Evolutionary conservation across 2,797 vertebrate species (phyloP).

Genomic region (Poliocrania exsul): DNA sequence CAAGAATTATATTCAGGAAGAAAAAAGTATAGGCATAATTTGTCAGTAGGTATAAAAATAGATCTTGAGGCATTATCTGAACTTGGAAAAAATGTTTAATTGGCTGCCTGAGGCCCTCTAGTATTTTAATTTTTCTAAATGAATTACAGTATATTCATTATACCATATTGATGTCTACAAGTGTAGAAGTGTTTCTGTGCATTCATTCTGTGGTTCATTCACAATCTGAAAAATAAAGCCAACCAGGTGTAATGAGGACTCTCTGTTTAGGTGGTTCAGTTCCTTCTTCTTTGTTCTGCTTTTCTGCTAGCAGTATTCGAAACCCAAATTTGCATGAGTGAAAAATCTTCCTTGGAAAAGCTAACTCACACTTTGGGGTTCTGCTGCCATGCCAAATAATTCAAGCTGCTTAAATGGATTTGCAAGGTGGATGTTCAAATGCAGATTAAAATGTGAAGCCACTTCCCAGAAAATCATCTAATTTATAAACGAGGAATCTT

Average conservation of each 20-base stretch:
- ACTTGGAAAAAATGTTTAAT: constrained; percentile 8
- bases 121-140: constrained; percentile 34
- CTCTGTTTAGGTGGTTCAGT: neutral
- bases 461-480: neutral
- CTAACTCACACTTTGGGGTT: neutral
- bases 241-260: neutral
- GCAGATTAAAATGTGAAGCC: constrained; percentile 24
- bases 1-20: neutral
- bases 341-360: constrained; percentile 31
- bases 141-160: neutral
- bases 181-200: neutral
- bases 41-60: constrained; percentile 46
- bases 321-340: constrained; percentile 8
- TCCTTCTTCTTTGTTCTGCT: constrained; percentile 35
- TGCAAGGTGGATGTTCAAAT: constrained; percentile 3
- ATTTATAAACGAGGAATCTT: constrained; percentile 1
- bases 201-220: neutral
- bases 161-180: neutral
- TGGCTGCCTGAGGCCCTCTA: neutral
- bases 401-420: constrained; percentile 37
- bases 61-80: constrained; percentile 17
- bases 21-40: constrained; percentile 14
- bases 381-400: constrained; percentile 4
- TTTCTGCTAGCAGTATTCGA: neutral
- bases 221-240: constrained; percentile 12